phyloP scores from a whole-genome alignment of 2,797 vertebrate species.

The Borostomias antarcticus region DNA sequence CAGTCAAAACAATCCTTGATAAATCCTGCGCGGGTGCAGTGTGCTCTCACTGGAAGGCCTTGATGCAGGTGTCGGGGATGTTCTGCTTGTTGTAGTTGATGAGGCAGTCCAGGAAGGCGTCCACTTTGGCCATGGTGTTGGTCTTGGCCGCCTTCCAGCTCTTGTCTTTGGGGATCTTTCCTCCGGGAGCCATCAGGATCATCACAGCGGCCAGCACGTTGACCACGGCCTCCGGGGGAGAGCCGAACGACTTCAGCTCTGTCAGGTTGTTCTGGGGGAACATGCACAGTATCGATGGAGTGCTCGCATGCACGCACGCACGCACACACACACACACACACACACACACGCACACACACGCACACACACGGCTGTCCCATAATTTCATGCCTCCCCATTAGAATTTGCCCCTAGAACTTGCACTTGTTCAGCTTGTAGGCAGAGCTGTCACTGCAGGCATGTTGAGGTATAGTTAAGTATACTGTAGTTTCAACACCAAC shows the following conservation, averaged over 20 bases:
- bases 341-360: background rate
- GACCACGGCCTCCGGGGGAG: slow-evolving; percentile 76
- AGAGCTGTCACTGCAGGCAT: too few relatives aligned
- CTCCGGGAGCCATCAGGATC: slow-evolving; percentile 76
- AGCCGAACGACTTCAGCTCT: slow-evolving; percentile 81
- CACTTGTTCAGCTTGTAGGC: too few relatives aligned
- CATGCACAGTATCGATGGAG: too few relatives aligned
- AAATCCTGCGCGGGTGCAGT: background rate
- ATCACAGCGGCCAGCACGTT: slow-evolving; percentile 82
- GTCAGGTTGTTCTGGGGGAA: slow-evolving; percentile 82
- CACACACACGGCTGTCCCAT: too few relatives aligned
- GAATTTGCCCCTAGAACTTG: too few relatives aligned
- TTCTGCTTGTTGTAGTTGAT: slow-evolving; percentile 82
- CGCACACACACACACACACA: background rate
- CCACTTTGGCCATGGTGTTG: slow-evolving; percentile 78
- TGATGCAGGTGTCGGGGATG: slow-evolving; percentile 82
- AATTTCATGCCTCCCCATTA: too few relatives aligned
- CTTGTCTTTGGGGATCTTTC: slow-evolving; percentile 80
- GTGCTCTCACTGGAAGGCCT: slow-evolving; percentile 68
- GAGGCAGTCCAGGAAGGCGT: slow-evolving; percentile 79
- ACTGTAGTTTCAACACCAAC: background rate
- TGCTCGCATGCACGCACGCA: slow-evolving; percentile 1
- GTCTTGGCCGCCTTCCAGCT: slow-evolving; percentile 83
- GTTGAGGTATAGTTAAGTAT: too few relatives aligned
- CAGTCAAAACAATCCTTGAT: slow-evolving; percentile 28